phyloP scores from a whole-genome alignment of 2,113 vertebrate species.

The Megalops atlanticus region DNA sequence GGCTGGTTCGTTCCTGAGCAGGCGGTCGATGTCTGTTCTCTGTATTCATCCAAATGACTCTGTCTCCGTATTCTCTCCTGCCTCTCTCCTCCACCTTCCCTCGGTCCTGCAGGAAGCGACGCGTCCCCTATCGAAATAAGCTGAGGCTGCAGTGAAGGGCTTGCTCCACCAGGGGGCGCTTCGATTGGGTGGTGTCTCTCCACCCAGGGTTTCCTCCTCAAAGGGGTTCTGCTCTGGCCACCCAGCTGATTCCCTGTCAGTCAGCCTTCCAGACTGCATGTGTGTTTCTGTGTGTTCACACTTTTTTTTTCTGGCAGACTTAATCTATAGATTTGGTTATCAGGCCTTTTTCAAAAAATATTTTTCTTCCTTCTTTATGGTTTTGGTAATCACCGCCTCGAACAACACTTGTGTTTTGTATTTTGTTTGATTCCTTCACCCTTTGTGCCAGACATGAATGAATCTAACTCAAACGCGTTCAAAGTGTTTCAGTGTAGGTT shows the following conservation, averaged over 20 bases:
- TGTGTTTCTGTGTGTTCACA: conserved; percentile 23
- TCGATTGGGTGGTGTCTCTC: background rate
- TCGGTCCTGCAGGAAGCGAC: conserved; percentile 67
- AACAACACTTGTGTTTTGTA: background rate
- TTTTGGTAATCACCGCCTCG: background rate
- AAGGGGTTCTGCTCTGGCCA: background rate
- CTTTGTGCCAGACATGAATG: background rate
- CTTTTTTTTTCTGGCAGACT: conserved; percentile 19
- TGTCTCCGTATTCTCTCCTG: conserved; percentile 26
- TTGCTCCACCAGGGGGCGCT: conserved; percentile 32
- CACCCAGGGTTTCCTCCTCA: background rate
- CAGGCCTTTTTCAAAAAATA: background rate
- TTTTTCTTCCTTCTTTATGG: background rate
- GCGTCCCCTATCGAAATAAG: conserved; percentile 62
- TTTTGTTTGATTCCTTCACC: background rate
- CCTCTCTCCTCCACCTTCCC: conserved; percentile 29
- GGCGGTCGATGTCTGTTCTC: background rate
- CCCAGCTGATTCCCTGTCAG: background rate
- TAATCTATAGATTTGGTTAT: background rate
- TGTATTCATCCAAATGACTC: background rate
- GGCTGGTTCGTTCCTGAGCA: background rate
- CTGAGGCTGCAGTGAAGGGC: conserved; percentile 29
- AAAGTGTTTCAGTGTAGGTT: background rate
- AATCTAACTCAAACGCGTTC: background rate
- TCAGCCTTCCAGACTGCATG: conserved; percentile 18